Base-by-base conservation (phyloP, 1,140 invertebrate genomes). In the Brachionus rotundiformis region DNA sequence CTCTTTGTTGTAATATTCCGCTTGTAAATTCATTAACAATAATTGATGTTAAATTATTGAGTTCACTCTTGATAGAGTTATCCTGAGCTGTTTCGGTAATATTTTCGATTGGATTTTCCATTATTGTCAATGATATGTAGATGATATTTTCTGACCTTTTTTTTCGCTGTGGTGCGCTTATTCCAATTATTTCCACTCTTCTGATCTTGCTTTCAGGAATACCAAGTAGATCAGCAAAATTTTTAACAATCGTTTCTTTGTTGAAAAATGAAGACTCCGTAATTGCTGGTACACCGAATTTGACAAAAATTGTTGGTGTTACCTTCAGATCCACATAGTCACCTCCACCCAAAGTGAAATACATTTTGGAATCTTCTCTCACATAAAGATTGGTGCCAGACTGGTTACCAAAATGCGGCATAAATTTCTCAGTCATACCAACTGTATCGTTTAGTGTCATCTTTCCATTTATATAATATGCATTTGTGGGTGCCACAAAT, bases 401-500 rank as follows among this genome's bases (percentile, higher is more conserved):
- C 7, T 10, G 19, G 27, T 59, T 54, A 4, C 10, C 16, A 25
- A 29, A 59, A 23, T 23, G 41, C 6, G 75, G 75, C 44, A 77
- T 33, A n/a, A 49, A 59, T 7, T 47, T 77, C 7, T n/a, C 27
- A 16, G 13, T 11, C 29, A 33, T 44, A n/a, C 5, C 23, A 44
- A 33, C 19, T 29, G 76, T 77, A 7, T 76, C 31, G 0, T 36
- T 29, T n/a, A 83, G 61, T n/a, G 71, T n/a, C n/a, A 65, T 82
- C 39, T 83, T 68, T 1, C 82, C 82, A 13, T 79, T 68, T 8
- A n/a, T 6, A 23, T 76, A 39, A 16, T 84, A 81, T 7, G 79
- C 84, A 83, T 87, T 88, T 7, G 47, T 84, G 1, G 86, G 85
- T 16, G 82, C 16, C 0, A 86, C 73, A 71, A 83, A 84, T 2